Base-by-base conservation (phyloP, 2,797 vertebrate genomes). In the Xenops minutus region DNA sequence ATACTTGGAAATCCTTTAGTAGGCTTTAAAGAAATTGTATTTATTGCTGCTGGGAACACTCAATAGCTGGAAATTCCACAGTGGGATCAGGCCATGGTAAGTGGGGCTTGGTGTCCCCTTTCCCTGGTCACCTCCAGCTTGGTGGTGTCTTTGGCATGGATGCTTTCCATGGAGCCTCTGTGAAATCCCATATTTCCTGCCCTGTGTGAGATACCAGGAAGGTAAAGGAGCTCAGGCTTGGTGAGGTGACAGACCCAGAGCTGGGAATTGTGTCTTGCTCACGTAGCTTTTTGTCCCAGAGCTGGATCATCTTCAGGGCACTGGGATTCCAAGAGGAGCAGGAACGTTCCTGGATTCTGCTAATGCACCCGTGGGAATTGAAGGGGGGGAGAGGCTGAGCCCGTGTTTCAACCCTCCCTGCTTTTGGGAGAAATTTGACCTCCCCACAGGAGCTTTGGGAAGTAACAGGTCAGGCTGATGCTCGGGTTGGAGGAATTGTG, bases 361-460 rank as follows among this genome's bases (percentile, higher is more conserved):
- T 48, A 24, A 14, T 17, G 55, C 7, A 3, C 12, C 24, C 15
- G 0, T 5, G 22, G 43, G 58, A 56, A 30, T 0, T 9, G 79
- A 39, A 55, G 56, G 79, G 30, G 30, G 37, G 36, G 29, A 54
- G 46, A 52, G 22, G 30, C 62, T 19, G 36, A 61, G 64, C 2
- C 10, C 0, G 1, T 11, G 41, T 41, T 69, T 44, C 8, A 2
- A 8, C 34, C 30, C 52, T 51, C 32, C 39, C 18, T 0, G 0
- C 2, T 55, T 32, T n/a, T 0, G 2, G 63, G 62, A 51, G 39
- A 18, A 1, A 2, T 61, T n/a, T 23, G 76, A 29, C 10, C 2
- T 22, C 51, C 32, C 37, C 14, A 1, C 7, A 1, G 62, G 11
- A 62, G 17, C 22, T 27, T 1, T 51, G 62, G 62, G 67, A 52